phyloP scores from a whole-genome alignment of 2,797 vertebrate genomes.

The Eulemur rubriventer region DNA sequence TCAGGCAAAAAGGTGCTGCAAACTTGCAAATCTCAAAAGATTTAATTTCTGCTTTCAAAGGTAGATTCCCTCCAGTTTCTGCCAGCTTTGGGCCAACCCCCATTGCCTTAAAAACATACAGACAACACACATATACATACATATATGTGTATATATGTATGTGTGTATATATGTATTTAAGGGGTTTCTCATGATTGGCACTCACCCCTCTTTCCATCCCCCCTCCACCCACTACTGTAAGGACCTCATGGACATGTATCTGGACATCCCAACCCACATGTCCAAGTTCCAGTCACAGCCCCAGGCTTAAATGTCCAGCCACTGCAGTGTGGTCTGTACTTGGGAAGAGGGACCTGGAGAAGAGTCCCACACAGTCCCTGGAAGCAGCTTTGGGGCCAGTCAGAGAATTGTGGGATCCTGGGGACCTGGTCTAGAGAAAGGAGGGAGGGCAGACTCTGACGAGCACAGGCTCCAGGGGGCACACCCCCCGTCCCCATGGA shows the following conservation, averaged over 20 bases:
- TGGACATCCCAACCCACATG: neutral
- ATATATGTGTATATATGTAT: rapidly evolving
- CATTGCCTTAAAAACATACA: neutral
- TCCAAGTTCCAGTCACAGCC: neutral
- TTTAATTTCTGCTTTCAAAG: neutral
- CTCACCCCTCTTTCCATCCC: neutral
- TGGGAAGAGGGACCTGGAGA: neutral
- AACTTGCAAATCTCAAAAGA: neutral
- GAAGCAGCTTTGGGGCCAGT: neutral
- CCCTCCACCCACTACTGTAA: neutral
- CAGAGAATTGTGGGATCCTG: neutral
- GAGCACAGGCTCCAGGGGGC: neutral
- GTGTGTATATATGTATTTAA: too few species aligned
- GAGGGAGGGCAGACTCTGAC: neutral
- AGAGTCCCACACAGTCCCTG: neutral
- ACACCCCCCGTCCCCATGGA: neutral
- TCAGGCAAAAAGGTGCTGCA: neutral
- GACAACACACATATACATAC: neutral
- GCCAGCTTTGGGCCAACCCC: neutral
- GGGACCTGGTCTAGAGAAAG: neutral
- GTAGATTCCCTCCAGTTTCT: neutral
- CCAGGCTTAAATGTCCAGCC: neutral
- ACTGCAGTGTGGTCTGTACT: neutral
- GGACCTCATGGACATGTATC: neutral
- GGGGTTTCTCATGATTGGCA: neutral